A percentile compares a stretch with the other conserved stretches of the same genome.
Conservation (phyloP, 30 jellyfish, hydroid and myxozoan species). For the Nemopilema nomurai region DNA sequence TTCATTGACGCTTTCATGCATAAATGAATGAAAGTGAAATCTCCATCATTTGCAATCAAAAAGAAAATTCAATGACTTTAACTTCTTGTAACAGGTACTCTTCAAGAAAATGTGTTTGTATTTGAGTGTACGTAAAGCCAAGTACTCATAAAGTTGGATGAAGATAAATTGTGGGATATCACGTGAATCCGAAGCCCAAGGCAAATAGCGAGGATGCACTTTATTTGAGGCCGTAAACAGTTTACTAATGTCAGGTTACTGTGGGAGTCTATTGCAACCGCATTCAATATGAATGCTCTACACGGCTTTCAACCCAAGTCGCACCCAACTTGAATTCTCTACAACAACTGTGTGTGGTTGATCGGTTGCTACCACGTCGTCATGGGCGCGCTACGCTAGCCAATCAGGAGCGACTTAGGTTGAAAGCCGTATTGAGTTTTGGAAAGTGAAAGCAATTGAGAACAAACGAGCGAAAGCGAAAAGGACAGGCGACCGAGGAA, state of each 20-base stretch:
- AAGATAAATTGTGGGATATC: no score
- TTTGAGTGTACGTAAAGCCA: constrained; percentile 1
- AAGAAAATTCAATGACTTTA: constrained; percentile 9
- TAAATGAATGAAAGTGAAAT: neutral
- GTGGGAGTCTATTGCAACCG: no score
- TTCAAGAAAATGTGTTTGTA: constrained; percentile 22
- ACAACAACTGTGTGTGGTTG: neutral
- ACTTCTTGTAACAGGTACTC: constrained; percentile 11
- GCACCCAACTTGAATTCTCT: neutral
- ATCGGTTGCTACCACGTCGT: constrained; percentile 19
- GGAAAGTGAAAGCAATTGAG: no score
- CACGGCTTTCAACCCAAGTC: no score
- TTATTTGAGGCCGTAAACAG: no score
- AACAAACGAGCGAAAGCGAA: no score
- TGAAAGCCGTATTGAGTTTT: constrained; percentile 5
- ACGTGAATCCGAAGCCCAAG: no score
- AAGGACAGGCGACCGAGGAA: no score
- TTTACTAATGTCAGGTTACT: no score
- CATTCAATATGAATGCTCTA: no score
- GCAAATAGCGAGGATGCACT: no score
- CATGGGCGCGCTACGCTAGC: neutral
- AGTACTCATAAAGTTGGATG: no score
- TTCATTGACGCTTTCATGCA: constrained; percentile 48
- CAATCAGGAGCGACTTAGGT: constrained; percentile 14
- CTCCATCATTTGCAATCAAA: constrained; percentile 24